A percentile compares a stretch with the other conserved stretches of the same genome.
These are phyloP conservation scores for Oryzaephilus surinamensis DNA, from an alignment of 1,140 invertebrate species.

Conservation along the genomic window DNA sequence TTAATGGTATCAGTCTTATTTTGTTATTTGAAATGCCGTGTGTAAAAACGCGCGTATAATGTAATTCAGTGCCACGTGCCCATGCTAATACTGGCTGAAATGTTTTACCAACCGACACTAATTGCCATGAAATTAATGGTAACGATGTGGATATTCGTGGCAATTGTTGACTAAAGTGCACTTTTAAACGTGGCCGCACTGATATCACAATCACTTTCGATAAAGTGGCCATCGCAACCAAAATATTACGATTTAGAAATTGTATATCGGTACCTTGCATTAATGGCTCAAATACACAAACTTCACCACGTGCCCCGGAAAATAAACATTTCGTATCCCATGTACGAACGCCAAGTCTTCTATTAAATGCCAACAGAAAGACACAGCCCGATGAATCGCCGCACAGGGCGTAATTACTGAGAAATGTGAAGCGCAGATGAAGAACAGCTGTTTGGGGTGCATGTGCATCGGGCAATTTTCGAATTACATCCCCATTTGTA, in stretches of 20 bases:
- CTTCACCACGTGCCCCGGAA: conserved; percentile 89
- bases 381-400: conserved; percentile 96
- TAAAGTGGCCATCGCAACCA: conserved; percentile 86
- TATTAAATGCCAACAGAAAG: conserved; percentile 85
- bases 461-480: conserved; percentile 75
- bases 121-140: conserved; percentile 86
- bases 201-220: conserved; percentile 75
- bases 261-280: conserved; percentile 57
- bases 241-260: conserved; percentile 60
- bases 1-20: conserved; percentile 52
- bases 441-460: conserved; percentile 79
- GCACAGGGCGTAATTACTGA: conserved; percentile 57
- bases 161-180: conserved; percentile 37
- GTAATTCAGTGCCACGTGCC: conserved; percentile 64
- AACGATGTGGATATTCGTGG: conserved; percentile 55
- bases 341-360: conserved; percentile 77
- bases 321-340: conserved; percentile 85
- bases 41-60: conserved; percentile 65
- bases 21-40: conserved; percentile 38
- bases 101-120: conserved; percentile 67
- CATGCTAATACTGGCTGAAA: conserved; percentile 78
- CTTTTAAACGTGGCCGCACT: conserved; percentile 58
- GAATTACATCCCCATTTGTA: conserved; percentile 60
- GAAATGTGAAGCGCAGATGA: conserved; percentile 60
- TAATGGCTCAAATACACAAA: conserved; percentile 78